Evolutionary conservation across 2,113 vertebrate genomes (phyloP).

Genomic region (Herpetotheres cachinnans): DNA sequence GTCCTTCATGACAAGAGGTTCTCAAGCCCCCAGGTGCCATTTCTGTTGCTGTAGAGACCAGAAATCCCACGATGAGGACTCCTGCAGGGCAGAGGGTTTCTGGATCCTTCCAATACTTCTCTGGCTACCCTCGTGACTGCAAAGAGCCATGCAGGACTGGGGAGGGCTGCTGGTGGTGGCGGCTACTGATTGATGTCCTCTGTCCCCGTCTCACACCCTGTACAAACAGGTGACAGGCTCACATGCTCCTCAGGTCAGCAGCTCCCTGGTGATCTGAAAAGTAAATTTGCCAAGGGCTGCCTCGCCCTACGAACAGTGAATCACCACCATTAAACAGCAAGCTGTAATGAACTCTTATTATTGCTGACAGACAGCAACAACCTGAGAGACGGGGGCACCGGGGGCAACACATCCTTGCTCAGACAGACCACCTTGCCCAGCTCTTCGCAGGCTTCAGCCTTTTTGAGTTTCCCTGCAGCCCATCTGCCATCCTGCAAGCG

Average conservation of each 20-base stretch:
- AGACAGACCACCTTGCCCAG: background rate
- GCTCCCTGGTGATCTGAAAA: background rate
- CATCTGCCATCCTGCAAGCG: background rate
- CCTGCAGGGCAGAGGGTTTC: background rate
- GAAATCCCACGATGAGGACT: background rate
- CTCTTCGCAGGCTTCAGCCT: background rate
- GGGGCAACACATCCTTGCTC: background rate
- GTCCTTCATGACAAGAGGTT: background rate
- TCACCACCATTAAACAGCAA: fast-evolving
- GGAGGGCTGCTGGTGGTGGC: background rate
- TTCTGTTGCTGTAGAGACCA: background rate
- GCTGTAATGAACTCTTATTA: fast-evolving
- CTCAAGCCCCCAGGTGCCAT: background rate
- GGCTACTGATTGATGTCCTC: background rate
- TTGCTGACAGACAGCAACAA: background rate
- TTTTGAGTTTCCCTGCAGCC: background rate
- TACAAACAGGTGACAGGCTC: background rate
- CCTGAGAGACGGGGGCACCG: background rate
- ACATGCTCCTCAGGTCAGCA: background rate
- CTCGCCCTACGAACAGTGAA: fast-evolving
- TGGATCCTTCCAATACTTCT: background rate
- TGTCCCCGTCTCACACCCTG: background rate
- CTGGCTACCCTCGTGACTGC: background rate
- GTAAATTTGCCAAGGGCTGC: background rate
- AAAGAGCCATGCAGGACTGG: fast-evolving